These are phyloP conservation scores for Pyxicephalus adspersus DNA, from an alignment of 2,113 vertebrate species.

Conservation along the genomic window DNA sequence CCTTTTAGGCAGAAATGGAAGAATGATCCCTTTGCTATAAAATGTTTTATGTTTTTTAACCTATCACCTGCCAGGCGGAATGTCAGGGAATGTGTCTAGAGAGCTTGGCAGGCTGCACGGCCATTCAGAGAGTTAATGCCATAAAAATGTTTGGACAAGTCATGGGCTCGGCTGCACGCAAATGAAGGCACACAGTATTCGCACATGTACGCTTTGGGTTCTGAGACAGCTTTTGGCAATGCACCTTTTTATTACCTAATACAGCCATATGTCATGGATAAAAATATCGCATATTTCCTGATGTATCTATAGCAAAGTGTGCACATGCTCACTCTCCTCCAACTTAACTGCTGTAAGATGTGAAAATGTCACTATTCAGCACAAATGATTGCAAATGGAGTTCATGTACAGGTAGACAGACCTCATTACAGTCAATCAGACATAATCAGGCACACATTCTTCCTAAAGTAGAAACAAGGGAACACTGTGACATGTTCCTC, in stretches of 20 bases:
- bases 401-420: conserved; percentile 34
- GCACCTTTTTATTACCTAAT: neutral
- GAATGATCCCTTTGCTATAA: conserved; percentile 9
- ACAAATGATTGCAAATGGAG: neutral
- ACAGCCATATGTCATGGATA: conserved; percentile 6
- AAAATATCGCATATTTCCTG: neutral
- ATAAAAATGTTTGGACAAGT: conserved; percentile 39
- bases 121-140: conserved; percentile 17
- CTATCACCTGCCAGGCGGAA: neutral
- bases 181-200: neutral
- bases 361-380: neutral
- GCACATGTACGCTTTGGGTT: neutral
- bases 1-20: neutral
- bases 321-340: neutral
- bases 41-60: conserved; percentile 22
- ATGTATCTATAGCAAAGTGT: neutral
- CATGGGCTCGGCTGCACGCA: conserved; percentile 16
- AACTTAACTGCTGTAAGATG: neutral
- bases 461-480: neutral
- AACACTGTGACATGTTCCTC: neutral
- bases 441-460: conserved; percentile 32
- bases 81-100: conserved; percentile 9
- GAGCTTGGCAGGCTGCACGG: conserved; percentile 5
- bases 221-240: conserved; percentile 5
- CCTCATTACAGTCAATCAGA: conserved; percentile 14